These are phyloP conservation scores for Embidobia sp. DNA, from an alignment of 2,888 invertebrate genomes.

Conservation along the genomic window DNA sequence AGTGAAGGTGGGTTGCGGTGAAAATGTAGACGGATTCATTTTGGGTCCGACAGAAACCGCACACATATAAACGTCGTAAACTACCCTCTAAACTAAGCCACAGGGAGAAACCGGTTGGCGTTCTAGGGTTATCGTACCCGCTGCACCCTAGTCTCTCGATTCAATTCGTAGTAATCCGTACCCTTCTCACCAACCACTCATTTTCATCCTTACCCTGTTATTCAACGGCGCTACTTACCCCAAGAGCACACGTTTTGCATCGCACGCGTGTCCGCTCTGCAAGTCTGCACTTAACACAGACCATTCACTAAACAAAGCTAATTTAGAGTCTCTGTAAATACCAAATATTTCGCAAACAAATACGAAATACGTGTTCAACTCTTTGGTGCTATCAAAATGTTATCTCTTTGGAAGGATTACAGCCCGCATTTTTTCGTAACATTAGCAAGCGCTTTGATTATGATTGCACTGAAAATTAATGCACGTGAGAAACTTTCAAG, in stretches of 20 bases:
- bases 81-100: slow-evolving; percentile 74
- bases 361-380: slow-evolving; percentile 7
- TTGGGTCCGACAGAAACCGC: slow-evolving; percentile 71
- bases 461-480: too few relatives aligned
- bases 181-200: slow-evolving; percentile 51
- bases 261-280: slow-evolving; percentile 22
- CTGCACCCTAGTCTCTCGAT: slow-evolving; percentile 48
- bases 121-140: slow-evolving; percentile 49
- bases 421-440: too few relatives aligned
- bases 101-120: slow-evolving; percentile 67
- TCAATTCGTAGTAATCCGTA: slow-evolving; percentile 58
- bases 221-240: slow-evolving; percentile 56
- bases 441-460: too few relatives aligned
- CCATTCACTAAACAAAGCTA: slow-evolving; percentile 49
- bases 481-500: too few relatives aligned
- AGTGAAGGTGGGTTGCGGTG: slow-evolving; percentile 58
- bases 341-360: slow-evolving; percentile 39
- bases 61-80: slow-evolving; percentile 76
- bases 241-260: slow-evolving; percentile 36
- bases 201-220: slow-evolving; percentile 52
- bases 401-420: too few relatives aligned
- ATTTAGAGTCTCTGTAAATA: slow-evolving; percentile 32
- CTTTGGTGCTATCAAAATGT: too few relatives aligned
- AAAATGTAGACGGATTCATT: slow-evolving; percentile 67
- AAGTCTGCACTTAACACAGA: slow-evolving; percentile 45